A percentile compares a stretch with the other conserved stretches of the same genome.
Conservation (phyloP, 2,797 vertebrate genomes). For the Kryptopterus vitreolus region DNA sequence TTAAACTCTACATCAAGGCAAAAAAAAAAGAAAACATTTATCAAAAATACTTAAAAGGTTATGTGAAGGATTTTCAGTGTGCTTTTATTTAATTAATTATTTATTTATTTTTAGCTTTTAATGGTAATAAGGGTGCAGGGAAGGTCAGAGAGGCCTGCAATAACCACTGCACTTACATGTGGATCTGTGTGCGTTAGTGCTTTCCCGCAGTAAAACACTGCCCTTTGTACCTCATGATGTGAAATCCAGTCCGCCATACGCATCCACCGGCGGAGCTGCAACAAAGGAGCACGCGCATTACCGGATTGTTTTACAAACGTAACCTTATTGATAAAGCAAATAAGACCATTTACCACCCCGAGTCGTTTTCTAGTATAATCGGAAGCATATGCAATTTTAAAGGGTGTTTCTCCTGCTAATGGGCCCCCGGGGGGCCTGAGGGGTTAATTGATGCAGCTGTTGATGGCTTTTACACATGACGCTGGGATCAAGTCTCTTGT, state of each 20-base stretch:
- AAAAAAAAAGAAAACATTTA: background rate
- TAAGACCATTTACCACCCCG: conserved; percentile 77
- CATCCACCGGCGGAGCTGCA: conserved; percentile 14
- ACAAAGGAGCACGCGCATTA: conserved; percentile 5
- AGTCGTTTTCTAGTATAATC: conserved; percentile 78
- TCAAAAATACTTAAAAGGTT: background rate
- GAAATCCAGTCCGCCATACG: conserved; percentile 23
- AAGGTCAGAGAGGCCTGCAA: conserved; percentile 35
- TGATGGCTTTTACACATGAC: conserved; percentile 84
- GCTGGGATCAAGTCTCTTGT: conserved; percentile 80
- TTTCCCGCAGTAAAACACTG: conserved; percentile 41
- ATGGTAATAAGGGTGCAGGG: conserved; percentile 16
- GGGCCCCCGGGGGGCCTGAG: conserved; percentile 77
- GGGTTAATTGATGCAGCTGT: conserved; percentile 95
- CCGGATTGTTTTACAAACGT: conserved; percentile 49
- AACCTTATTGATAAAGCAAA: conserved; percentile 74
- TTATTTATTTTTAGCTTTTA: conserved; percentile 21
- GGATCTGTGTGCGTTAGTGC: conserved; percentile 10
- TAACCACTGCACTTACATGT: conserved; percentile 27
- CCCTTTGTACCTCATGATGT: conserved; percentile 30
- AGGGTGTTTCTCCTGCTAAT: conserved; percentile 86
- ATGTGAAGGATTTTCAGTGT: background rate
- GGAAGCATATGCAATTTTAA: conserved; percentile 83
- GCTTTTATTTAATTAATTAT: too few species aligned
- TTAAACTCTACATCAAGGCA: background rate